Evolutionary conservation across 35 echinoderm and acorn worm genomes (phyloP), one percentile per base, ranked within the genome.

Genomic region (Apostichopus japonicus): DNA sequence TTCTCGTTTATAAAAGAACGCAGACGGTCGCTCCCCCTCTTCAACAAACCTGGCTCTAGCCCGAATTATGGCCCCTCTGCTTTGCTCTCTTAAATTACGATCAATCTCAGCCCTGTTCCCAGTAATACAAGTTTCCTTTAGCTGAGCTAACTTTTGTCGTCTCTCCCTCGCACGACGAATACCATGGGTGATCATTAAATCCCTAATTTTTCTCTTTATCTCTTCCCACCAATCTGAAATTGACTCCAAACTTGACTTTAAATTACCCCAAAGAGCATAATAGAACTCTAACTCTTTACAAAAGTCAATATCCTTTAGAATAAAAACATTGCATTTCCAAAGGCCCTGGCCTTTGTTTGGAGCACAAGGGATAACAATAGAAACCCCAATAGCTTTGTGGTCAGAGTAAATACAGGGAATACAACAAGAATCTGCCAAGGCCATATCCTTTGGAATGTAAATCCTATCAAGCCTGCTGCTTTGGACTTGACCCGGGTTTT

Each of bases 1-100:
- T 44, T 92, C 90, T 4, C 22, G 14, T 11, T 63, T 24, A 17
- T 55, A 59, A 67, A 92, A 92, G 24, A 24, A 92, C 4, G 77
- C 55, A 27, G 77, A 92, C 6, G 77, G 55, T 63, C 59, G 79
- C 58, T 92, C 77, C 76, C 77, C 90, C 10, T 79, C 76, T 23
- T 92, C 90, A 1, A 92, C 19, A 59, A 79, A 92, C 1, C 77
- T 14, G 14, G 61, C 77, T 63, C 77, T 92, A 1, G 90, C 53
- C 5, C 77, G 54, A 62, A 92, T 55, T 27, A 78, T 23, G 11
- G 90, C 90, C 14, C 90, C 90, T 55, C 22, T 63, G 15, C 15
- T 33, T 24, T 92, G 77, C 24, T 15, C 6, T 13, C 79, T n/a
- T 3, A 44, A 16, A 4, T 82, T 5, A 6, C 63, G 5, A 4